Base-by-base conservation (phyloP, 37 sponge, comb jelly and placozoan genomes). In the Chondrilla cf. caribensis region DNA sequence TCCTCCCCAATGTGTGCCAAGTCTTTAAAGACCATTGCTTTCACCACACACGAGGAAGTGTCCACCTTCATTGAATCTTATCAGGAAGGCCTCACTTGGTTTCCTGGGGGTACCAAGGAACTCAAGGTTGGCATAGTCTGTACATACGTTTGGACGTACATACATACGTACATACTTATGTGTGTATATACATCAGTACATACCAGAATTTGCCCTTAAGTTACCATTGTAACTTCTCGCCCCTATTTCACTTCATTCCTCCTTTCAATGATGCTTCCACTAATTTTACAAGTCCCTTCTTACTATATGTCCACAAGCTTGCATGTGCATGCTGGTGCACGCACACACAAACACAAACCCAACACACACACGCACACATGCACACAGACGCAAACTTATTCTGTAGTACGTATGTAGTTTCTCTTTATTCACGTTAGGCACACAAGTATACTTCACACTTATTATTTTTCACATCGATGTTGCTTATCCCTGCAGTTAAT, bases 61-160 rank as follows among this genome's bases (percentile, higher is more conserved):
- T 21, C 66, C 18, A 21, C 21, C 21, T 15, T 42, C 19, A 79
- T 84, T 8, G 89, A 92, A 51, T 38, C 70, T 22, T 38, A 87
- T 31, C 79, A 78, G 2, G 93, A 77, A 17, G 89, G 60, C 2
- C 43, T 85, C 36, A 42, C 47, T 22, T 92, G 89, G 93, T 92
- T 72, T 60, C 84, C 93, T 57, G 93, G 93, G 9, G 89, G 93
- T 21, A 81, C 11, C 38, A 88, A 85, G 38, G 86, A 92, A 55
- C 78, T 92, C 80, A 88, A 82, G 83, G 93, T 88, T 47, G 58
- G 78, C 35, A 76, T 65, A 65, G 31, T 68, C 37, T 68, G n/a
- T 28, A 36, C 18, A 4, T 68, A 32, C 28, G 70, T 68, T 26
- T 28, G 32, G n/a, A 36, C 38, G 32, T 68, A 29, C 28, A 29